Conservation (phyloP, 2,888 invertebrate species). For the Tuberolachnus salignus region DNA sequence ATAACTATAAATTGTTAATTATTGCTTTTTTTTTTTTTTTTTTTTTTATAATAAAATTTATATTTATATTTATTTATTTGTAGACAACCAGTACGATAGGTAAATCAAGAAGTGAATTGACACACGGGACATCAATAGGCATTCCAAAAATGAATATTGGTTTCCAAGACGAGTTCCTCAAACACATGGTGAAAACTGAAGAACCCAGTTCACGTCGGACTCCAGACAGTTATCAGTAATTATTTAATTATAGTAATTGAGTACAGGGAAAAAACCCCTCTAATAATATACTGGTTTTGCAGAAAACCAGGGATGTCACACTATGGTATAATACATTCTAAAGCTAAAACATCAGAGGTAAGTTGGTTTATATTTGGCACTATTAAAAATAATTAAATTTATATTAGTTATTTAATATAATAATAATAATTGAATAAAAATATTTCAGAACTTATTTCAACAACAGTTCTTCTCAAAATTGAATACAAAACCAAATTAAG, state of each 20-base stretch:
- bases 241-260: neutral
- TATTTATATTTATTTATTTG: neutral
- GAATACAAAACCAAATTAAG: conserved; percentile 36
- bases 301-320: conserved; percentile 38
- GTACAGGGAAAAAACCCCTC: neutral
- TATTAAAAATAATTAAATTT: neutral
- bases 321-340: conserved; percentile 32
- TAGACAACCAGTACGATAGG: conserved; percentile 16
- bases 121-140: conserved; percentile 27
- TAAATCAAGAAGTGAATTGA: conserved; percentile 35
- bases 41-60: too few species aligned
- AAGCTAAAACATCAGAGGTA: conserved; percentile 30
- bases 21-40: too few species aligned
- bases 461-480: conserved; percentile 41
- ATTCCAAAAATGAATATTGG: conserved; percentile 57
- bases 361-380: conserved; percentile 11
- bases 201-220: conserved; percentile 27
- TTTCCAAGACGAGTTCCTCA: conserved; percentile 58
- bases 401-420: too few species aligned
- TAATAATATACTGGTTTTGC: neutral
- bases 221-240: conserved; percentile 49
- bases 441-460: conserved; percentile 37
- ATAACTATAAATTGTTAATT: neutral
- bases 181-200: conserved; percentile 57
- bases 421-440: neutral